These are phyloP conservation scores for Sebastes dallii DNA, from an alignment of 2,797 vertebrate species.

Conservation along the genomic window DNA sequence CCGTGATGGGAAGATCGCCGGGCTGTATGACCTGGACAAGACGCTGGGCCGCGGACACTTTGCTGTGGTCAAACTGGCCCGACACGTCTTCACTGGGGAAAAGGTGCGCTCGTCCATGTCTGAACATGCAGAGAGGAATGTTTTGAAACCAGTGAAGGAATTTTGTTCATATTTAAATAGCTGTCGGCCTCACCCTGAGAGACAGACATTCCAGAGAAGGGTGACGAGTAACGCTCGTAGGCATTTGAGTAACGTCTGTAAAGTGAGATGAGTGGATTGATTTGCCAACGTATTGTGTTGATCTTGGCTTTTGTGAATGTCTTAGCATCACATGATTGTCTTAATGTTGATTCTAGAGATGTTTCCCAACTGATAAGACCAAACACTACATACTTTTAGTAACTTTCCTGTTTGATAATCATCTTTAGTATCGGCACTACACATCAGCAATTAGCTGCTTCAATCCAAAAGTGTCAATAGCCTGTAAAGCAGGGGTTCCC, in stretches of 20 bases:
- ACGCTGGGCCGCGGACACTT: conserved; percentile 98
- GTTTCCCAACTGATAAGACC: background rate
- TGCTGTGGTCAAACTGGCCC: conserved; percentile 97
- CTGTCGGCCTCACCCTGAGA: conserved; percentile 6
- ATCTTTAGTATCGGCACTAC: background rate
- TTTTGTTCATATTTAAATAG: background rate
- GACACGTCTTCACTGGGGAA: conserved; percentile 98
- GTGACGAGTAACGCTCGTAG: background rate
- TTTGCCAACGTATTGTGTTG: background rate
- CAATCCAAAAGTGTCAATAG: background rate
- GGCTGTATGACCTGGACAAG: conserved; percentile 98
- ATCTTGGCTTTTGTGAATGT: background rate
- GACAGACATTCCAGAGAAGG: background rate
- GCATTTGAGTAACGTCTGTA: background rate
- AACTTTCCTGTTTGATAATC: background rate
- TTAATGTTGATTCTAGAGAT: background rate
- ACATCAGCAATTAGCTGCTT: background rate
- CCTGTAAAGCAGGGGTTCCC: background rate
- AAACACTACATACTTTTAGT: background rate
- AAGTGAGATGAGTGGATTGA: background rate
- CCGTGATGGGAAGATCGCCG: conserved; percentile 97
- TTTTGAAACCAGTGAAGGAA: background rate
- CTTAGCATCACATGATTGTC: background rate
- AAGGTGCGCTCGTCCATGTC: conserved; percentile 75
- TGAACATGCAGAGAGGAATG: background rate